These are phyloP conservation scores for Ciconia maguari DNA, from an alignment of 2,113 vertebrate species.

Conservation along the genomic window DNA sequence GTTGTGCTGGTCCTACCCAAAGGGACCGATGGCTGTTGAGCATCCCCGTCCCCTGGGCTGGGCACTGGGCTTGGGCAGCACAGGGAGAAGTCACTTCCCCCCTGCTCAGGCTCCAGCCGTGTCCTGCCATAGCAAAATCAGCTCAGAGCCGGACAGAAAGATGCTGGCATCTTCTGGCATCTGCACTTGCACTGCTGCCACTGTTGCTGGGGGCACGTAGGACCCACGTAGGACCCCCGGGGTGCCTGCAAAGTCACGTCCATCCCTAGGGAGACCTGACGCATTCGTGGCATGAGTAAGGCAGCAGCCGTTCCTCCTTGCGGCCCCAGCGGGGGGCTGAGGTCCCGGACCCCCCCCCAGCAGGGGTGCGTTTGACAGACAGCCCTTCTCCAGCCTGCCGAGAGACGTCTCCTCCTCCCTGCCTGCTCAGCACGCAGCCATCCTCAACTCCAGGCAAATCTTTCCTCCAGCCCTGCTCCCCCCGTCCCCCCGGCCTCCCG, in stretches of 20 bases:
- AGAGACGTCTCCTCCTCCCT: neutral
- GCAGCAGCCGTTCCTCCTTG: neutral
- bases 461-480: neutral
- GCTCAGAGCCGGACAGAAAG: neutral
- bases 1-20: neutral
- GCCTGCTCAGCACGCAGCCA: neutral
- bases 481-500: neutral
- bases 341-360: neutral
- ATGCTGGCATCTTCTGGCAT: neutral
- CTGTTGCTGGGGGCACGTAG: rapidly evolving
- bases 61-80: neutral
- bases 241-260: neutral
- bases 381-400: neutral
- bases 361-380: conserved; percentile 6
- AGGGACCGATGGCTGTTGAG: neutral
- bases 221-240: neutral
- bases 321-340: neutral
- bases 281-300: neutral
- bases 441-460: conserved; percentile 2
- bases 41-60: neutral
- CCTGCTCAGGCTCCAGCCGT: neutral
- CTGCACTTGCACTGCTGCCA: neutral
- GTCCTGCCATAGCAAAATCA: neutral
- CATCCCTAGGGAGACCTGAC: neutral
- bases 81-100: neutral